Evolutionary conservation across 2,797 vertebrate genomes (phyloP), one percentile per base, ranked within the genome.

Genomic region (Glyptemys insculpta): DNA sequence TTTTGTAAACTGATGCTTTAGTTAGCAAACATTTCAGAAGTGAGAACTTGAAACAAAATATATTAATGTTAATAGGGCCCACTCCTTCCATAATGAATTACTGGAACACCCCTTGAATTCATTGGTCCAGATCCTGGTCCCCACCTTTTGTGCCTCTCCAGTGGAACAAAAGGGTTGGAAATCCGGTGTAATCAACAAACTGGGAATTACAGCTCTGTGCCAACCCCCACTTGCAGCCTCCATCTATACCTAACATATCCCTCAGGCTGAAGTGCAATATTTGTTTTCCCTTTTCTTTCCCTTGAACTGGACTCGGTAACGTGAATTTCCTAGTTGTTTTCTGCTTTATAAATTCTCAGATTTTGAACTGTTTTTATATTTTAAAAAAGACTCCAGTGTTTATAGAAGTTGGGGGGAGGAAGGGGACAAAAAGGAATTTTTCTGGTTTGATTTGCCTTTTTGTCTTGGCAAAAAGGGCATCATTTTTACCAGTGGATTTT

Each of bases 381-480:
- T 59, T 7, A 59, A 59, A 59, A 31, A 59, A 59, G 29, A 31
- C 57, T 62, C 59, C 34, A 14, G 31, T 62, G 12, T 31, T 62
- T 62, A 62, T 15, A 54, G 53, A 54, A 54, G 53, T 54, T 54
- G 53, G 3, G 53, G 21, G 53, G 23, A 19, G 54, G 21, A 25
- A 54, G 54, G 21, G 21, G 54, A 54, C 9, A 62, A 62, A 62
- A 31, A 62, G 14, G 59, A 34, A 62, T 80, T 52, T 57, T 91
- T 72, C 19, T 29, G 72, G 92, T 94, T 85, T 68, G 85, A 79
- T 85, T 91, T 94, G 19, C 27, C 12, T 80, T 94, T 95, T 92
- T 92, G 4, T 88, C 76, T 50, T 79, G 7, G 76, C 74, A 86
- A 91, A 27, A 9, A 65, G 41, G 8, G 19, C 86, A 5, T 76